Conservation (phyloP, 2,797 vertebrate genomes). For the Sebastes iracundus region DNA sequence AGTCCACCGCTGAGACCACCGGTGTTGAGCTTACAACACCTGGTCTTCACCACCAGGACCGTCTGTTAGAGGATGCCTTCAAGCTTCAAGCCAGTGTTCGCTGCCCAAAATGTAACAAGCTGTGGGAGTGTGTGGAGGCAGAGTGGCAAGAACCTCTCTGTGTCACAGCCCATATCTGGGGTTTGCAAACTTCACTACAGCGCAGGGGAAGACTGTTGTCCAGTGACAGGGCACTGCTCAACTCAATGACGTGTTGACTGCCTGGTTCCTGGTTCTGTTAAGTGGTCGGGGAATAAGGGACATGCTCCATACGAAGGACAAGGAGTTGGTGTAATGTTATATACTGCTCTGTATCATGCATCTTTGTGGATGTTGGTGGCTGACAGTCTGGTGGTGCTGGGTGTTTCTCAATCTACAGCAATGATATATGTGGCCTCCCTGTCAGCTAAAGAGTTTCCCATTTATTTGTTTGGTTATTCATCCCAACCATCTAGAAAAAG, state of each 20-base stretch:
- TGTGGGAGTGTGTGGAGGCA: constrained; percentile 10
- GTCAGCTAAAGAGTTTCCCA: not conserved
- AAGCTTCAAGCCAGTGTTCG: constrained; percentile 3
- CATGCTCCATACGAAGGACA: not conserved
- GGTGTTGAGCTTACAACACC: constrained; percentile 3
- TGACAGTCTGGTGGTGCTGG: not conserved
- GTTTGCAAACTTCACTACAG: constrained; percentile 24
- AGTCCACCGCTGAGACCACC: not conserved
- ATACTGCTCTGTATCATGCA: not conserved
- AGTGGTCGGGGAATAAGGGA: constrained; percentile 20
- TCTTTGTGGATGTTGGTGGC: not conserved
- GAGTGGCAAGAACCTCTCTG: constrained; percentile 2
- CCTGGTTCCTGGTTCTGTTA: constrained; percentile 18
- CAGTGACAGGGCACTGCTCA: not conserved
- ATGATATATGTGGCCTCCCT: not conserved
- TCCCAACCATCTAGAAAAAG: not conserved
- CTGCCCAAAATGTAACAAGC: constrained; percentile 30
- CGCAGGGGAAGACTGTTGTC: constrained; percentile 1
- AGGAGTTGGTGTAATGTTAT: not conserved
- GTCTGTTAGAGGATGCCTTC: constrained; percentile 3
- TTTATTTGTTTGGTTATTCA: not conserved
- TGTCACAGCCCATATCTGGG: constrained; percentile 22
- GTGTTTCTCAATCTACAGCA: not conserved
- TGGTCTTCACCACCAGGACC: not conserved
- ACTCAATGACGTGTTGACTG: not conserved